phyloP scores from a whole-genome alignment of 2,113 vertebrate species.

The Serilophus lunatus region DNA sequence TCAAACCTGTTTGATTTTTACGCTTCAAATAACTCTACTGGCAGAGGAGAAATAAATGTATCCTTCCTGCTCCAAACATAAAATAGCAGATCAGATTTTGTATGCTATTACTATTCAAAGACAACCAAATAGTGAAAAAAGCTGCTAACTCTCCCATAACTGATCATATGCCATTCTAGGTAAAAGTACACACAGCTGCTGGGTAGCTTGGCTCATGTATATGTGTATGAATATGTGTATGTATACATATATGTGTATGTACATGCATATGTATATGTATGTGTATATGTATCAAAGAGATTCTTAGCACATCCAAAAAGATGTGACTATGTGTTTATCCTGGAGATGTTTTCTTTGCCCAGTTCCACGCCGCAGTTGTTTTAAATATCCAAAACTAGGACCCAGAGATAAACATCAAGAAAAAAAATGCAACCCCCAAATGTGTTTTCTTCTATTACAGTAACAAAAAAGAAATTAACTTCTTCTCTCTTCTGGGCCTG shows the following conservation, averaged over 20 bases:
- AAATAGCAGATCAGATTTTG: neutral
- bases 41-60: neutral
- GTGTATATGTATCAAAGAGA: neutral
- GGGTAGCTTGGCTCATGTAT: neutral
- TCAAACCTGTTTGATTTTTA: neutral
- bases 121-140: neutral
- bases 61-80: neutral
- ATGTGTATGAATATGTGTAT: no score
- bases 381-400: neutral
- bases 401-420: neutral
- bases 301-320: neutral
- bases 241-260: no score
- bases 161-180: neutral
- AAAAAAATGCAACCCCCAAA: fast-evolving
- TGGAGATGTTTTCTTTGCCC: neutral
- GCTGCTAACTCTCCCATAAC: neutral
- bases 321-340: neutral
- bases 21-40: neutral
- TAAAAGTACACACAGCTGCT: neutral
- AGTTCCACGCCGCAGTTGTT: neutral
- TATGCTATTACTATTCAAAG: no score
- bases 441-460: neutral
- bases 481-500: neutral
- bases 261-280: no score
- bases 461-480: neutral